Percentiles rank a stretch among this genome's conserved stretches.
Conservation (phyloP, 1,140 invertebrate species). For the Gonioctena quinquepunctata region DNA sequence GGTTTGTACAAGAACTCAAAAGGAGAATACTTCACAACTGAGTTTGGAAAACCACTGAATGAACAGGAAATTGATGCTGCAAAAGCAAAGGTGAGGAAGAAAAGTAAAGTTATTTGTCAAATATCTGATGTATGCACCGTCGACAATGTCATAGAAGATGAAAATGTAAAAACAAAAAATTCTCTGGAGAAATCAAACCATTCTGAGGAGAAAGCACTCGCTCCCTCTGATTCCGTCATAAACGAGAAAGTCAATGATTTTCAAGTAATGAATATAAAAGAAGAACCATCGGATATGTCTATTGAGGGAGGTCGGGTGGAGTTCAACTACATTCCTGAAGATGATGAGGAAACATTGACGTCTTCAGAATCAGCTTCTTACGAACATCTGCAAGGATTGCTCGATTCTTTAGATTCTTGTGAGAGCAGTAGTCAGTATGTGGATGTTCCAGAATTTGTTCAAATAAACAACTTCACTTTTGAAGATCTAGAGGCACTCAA, state of each 20-base stretch:
- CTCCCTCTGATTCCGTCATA: background rate
- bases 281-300: background rate
- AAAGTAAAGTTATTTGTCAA: background rate
- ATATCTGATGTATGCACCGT: background rate
- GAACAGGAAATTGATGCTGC: background rate
- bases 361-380: background rate
- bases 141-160: background rate
- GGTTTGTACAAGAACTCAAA: background rate
- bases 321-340: background rate
- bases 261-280: background rate
- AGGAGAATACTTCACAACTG: background rate
- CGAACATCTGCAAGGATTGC: background rate
- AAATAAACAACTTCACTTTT: constrained; percentile 5
- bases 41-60: background rate
- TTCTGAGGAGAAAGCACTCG: background rate
- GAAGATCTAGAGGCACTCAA: background rate
- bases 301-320: background rate
- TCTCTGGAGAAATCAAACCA: background rate
- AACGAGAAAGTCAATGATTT: background rate
- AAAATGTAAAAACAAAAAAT: background rate
- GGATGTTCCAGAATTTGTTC: constrained; percentile 14
- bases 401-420: background rate
- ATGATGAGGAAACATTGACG: background rate
- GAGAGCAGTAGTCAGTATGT: constrained; percentile 5
- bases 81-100: background rate